Evolutionary conservation across 30 jellyfish, hydroid and myxozoan genomes (phyloP), one percentile per base, ranked within the genome.

Genomic region (Aurelia sp.): DNA sequence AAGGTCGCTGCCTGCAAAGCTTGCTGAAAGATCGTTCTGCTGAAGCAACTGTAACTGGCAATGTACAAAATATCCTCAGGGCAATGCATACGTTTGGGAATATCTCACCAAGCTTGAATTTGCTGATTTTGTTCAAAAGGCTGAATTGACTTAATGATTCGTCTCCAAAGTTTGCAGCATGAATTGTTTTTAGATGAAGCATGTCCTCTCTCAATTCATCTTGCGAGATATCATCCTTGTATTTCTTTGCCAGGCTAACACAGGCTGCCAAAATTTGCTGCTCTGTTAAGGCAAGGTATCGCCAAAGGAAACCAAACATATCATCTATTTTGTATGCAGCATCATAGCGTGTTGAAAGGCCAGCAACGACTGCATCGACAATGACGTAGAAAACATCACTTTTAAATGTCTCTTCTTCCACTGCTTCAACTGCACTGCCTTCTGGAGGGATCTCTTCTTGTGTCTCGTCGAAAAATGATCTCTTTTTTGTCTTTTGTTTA

Each of bases 281-380:
- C 71, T 80, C 64, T 67, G 75, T 53, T 4, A 67, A 12, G 62
- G 12, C 80, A 21, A 67, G 89, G 67, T 24, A 60, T 41, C 48
- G 4, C 88, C 88, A 60, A 19, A 77, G 61, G 63, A 77, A 77
- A 60, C 88, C 20, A 21, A 60, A 77, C 81, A 77, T 57, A 60
- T 3, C 73, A 74, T 74, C 78, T 44, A 41, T 19, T 16, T 12
- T 21, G 38, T 47, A 13, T 44, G 80, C 82, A 71, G 82, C 66
- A 41, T 35, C 70, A 24, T 20, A 71, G 15, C 82, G 82, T 20
- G 82, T 48, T 20, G 82, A 20, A 9, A 71, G 82, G 71, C 66
- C 82, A 35, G 82, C 66, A 24, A 71, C 9, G 3, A 48, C 82
- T 13, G 66, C 3, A 71, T 71, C 82, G 21, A 71, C 30, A 12